Base-by-base conservation (phyloP, 2,888 invertebrate genomes). In the Ormyrus rosae region DNA sequence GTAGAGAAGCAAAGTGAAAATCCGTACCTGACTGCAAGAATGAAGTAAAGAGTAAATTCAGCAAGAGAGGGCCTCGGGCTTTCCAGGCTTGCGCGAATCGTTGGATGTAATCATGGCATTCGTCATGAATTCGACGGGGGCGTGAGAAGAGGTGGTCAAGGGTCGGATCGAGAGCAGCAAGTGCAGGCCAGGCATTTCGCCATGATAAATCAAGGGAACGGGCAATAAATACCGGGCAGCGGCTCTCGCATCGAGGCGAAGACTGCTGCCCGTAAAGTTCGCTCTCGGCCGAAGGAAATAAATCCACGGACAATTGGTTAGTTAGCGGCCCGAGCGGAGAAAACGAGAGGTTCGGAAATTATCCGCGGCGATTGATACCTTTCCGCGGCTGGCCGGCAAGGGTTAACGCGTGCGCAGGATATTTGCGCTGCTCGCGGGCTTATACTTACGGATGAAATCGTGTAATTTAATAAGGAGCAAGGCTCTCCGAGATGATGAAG, bases 221-320 rank as follows among this genome's bases (percentile, higher is more conserved):
- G 80, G 85, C 87, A 85, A 85, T 87, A 87, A 87, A 86, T 84
- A 86, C 81, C 83, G 81, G 80, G 80, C 46, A n/a, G n/a, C 5
- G 19, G 34, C 48, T 50, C 58, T 46, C 63, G 63, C 53, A 58
- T n/a, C 45, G 55, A 9, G n/a, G 34, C 58, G 34, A 61, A 55
- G 68, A 73, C 81, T 77, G 69, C 67, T 51, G 78, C 81, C 83
- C 83, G 81, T 78, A 84, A 34, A 84, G 80, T 65, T 83, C 83
- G 46, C 61, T 11, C 82, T 81, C 81, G 34, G 55, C 10, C 19
- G n/a, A 82, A 80, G 78, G 75, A 83, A 85, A 87, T 87, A 87
- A 87, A 88, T 88, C 85, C 82, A 81, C 83, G 85, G 83, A 84
- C 85, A 85, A 88, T 87, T 84, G 86, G 86, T 87, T 85, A 86